Evolutionary conservation across 2,113 vertebrate genomes (phyloP).

Genomic region (Rhizomys pruinosus): DNA sequence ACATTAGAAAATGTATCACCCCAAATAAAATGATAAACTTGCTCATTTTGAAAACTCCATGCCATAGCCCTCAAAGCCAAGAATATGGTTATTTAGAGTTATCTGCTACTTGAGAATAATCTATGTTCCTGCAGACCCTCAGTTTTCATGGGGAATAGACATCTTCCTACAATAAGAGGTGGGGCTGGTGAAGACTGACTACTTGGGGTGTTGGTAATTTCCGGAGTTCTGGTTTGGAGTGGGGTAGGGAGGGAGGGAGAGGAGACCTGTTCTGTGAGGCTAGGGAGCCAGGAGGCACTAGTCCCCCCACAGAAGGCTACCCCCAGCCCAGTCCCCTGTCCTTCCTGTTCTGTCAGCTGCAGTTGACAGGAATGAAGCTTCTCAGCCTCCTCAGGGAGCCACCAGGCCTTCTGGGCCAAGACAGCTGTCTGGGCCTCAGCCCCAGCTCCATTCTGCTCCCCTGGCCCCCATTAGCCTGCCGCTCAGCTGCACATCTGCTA

Average conservation of each 20-base stretch:
- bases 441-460: not conserved
- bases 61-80: not conserved
- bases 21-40: not conserved
- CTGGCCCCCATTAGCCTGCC: slow-evolving; percentile 19
- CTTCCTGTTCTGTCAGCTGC: slow-evolving; percentile 55
- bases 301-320: not conserved
- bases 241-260: not conserved
- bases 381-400: not conserved
- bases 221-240: not conserved
- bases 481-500: slow-evolving; percentile 15
- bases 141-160: not conserved
- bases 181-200: not conserved
- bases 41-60: not conserved
- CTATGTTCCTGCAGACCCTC: not conserved
- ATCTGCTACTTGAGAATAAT: not conserved
- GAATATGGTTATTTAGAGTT: not conserved
- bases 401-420: slow-evolving; percentile 56
- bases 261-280: not conserved
- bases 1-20: not conserved
- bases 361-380: slow-evolving; percentile 10
- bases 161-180: not conserved
- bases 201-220: not conserved
- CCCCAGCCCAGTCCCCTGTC: not conserved
- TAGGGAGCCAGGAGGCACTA: not conserved
- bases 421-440: slow-evolving; percentile 52